Evolutionary conservation across 2,888 invertebrate genomes (phyloP), one percentile per base, ranked within the genome.

Genomic region (Sturmia bella): DNA sequence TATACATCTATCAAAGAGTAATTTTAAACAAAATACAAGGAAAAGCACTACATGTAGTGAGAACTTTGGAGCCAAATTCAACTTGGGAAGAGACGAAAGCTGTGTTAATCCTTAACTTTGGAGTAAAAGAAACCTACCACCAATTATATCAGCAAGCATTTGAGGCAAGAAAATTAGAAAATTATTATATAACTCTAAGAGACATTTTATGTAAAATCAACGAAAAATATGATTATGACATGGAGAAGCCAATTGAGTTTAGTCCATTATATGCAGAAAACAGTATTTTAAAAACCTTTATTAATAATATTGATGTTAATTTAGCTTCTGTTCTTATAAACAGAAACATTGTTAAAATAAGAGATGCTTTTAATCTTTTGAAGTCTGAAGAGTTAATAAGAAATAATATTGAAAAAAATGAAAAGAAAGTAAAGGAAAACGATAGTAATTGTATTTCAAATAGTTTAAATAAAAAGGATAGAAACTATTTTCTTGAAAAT

Each of bases 1-100:
- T 45, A 37, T 85, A 85, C 56, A 69, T 84, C 48, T 54, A 79
- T 74, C 77, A 77, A 43, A 7, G 82, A 68, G 61, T 78, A 52
- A 84, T 84, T 13, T 66, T 84, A 43, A 84, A 84, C 48, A 82
- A 84, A 77, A 74, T 82, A 21, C 85, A 84, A 80, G 85, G 83
- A 66, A 66, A 66, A 70, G 84, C 83, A 15, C 76, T 84, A 41
- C 70, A 85, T 32, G 74, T 81, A 45, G 13, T 83, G 3, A 74
- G 80, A 69, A 84, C 78, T 13, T 45, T 83, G 27, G 76, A 61
- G 27, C 19, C 78, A 27, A 72, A 77, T 74, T 19, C 48, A 17
- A 17, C 1, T 7, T 48, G 48, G 48, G 9, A 9, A 5, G 19
- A 48, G 17, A 19, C 27, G 7, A 54, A 27, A 27, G 52, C 27